Percentiles rank a stretch among this genome's conserved stretches.
Conservation (phyloP, 1,140 invertebrate genomes). For the Saccostrea echinata region DNA sequence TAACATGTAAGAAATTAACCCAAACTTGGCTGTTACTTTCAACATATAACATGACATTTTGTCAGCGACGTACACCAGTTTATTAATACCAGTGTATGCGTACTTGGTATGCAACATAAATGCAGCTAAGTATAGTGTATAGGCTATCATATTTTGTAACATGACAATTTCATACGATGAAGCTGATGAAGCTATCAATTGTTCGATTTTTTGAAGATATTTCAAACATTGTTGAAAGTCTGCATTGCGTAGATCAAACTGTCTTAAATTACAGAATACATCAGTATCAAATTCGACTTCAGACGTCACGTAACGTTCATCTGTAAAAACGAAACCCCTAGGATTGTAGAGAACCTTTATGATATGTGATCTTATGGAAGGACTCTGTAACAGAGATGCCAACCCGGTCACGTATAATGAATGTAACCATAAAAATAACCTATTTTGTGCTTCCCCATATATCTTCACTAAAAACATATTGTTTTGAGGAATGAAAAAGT, state of each 20-base stretch:
- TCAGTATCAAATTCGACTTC: neutral
- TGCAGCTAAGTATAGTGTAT: no score
- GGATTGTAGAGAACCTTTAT: neutral
- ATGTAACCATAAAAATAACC: neutral
- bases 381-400: neutral
- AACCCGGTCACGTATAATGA: neutral
- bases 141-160: no score
- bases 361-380: neutral
- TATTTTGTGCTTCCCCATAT: neutral
- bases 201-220: no score
- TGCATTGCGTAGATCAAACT: neutral
- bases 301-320: neutral
- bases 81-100: neutral
- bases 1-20: neutral
- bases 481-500: no score
- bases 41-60: neutral
- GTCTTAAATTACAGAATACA: neutral
- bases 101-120: no score
- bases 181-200: no score
- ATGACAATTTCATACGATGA: no score
- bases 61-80: neutral
- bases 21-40: neutral
- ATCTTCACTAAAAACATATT: neutral
- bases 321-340: neutral
- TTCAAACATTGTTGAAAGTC: neutral